Base-by-base conservation (phyloP, 2,888 invertebrate species). In the Chrysolina haemoptera region DNA sequence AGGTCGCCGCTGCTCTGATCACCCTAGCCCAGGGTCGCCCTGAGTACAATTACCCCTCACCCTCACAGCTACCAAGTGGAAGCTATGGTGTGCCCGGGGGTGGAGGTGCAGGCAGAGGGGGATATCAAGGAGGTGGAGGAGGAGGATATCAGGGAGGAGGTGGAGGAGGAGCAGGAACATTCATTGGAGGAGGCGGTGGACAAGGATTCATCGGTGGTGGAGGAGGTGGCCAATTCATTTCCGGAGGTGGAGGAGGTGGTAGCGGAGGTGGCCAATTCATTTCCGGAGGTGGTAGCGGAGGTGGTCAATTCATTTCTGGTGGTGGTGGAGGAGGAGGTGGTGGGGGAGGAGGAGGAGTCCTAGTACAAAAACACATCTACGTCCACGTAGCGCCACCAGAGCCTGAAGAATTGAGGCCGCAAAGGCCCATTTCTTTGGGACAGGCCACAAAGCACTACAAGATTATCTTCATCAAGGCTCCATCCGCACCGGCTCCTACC, bases 311-410 rank as follows among this genome's bases (percentile, higher is more conserved):
- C 35, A 64, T 11, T 16, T 68, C 12, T 20, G 80, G 81, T 20
- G 84, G 84, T 22, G 71, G 73, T 50, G 82, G 83, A 22, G 82
- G 80, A 22, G 83, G 84, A 72, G 87, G 88, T 76, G 85, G 85
- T 71, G 87, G 87, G 35, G 86, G 88, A 62, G 86, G 82, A 70
- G 87, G 88, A 71, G 90, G 90, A 81, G 90, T 93, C 78, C 87
- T 94, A 43, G 93, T 95, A 77, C 94, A 94, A 86, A 95, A 94
- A 85, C 95, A 94, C 90, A 94, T 94, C 86, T 96, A 95, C 90
- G 95, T 96, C 9, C 95, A 95, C 87, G 95, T 95, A 12, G 95
- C 96, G 64, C 95, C 95, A 81, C 95, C 93, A 89, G 95, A 95
- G 88, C 94, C 93, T 14, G 92, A 93, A 80, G 92, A 92, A 83